phyloP scores from a whole-genome alignment of 2,113 vertebrate species.

The Actenoides hombroni region DNA sequence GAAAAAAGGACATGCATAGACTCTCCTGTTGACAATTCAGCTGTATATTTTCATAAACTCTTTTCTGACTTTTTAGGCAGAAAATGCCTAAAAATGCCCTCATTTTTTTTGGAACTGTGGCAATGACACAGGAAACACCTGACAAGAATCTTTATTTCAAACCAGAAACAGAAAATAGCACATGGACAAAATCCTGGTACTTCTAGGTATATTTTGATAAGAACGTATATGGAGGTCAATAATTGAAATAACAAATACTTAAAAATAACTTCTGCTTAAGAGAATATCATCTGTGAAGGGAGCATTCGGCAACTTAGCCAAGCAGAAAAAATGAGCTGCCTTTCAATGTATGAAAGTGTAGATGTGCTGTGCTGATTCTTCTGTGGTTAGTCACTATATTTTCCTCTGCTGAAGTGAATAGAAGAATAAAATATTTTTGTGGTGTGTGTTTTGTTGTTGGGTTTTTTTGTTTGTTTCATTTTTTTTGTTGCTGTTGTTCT shows the following conservation, averaged over 20 bases:
- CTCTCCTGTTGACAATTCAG: neutral
- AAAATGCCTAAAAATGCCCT: neutral
- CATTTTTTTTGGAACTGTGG: neutral
- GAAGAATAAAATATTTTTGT: neutral
- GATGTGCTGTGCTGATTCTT: neutral
- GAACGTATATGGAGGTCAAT: neutral
- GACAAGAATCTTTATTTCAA: neutral
- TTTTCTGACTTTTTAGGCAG: neutral
- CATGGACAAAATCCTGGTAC: neutral
- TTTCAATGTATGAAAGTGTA: neutral
- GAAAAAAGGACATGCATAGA: neutral
- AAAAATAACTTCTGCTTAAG: neutral
- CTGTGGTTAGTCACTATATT: neutral
- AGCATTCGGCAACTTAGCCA: neutral
- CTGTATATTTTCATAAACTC: neutral
- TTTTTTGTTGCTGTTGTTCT: too few relatives aligned
- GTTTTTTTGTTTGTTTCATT: neutral
- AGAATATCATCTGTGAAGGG: neutral
- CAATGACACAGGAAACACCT: neutral
- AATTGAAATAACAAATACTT: neutral
- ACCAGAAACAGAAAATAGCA: neutral
- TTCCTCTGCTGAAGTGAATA: neutral
- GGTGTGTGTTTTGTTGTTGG: neutral
- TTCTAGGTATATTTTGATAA: neutral
- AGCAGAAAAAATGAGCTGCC: neutral